Evolutionary conservation across 2,797 vertebrate species (phyloP).

Genomic region (Mastacembelus armatus): DNA sequence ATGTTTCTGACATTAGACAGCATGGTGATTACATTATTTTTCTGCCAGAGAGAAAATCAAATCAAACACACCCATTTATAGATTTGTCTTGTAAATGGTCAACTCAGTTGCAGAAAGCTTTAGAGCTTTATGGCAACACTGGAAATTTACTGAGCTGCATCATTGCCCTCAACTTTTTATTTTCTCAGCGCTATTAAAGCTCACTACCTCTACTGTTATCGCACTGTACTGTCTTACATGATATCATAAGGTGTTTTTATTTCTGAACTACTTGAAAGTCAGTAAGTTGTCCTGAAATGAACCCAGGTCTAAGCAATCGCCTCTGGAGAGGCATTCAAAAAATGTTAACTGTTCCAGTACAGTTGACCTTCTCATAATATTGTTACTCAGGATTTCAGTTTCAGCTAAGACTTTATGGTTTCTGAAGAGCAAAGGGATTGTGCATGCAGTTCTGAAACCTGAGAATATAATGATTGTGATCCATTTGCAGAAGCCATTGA

Average conservation of each 20-base stretch:
- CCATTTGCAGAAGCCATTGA: constrained; percentile 39
- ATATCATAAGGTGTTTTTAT: constrained; percentile 13
- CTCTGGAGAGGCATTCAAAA: constrained; percentile 17
- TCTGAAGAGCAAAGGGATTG: constrained; percentile 31
- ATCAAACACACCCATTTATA: constrained; percentile 1
- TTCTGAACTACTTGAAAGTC: background rate
- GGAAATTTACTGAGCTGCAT: constrained; percentile 3
- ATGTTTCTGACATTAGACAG: background rate
- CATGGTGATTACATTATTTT: background rate
- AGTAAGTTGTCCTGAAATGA: constrained; percentile 14
- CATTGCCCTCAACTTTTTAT: background rate
- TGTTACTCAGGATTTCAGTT: constrained; percentile 30
- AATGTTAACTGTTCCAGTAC: constrained; percentile 27
- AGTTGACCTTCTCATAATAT: constrained; percentile 45
- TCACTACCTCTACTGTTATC: too few relatives aligned
- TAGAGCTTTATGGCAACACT: background rate
- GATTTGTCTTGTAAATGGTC: constrained; percentile 14
- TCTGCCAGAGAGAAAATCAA: constrained; percentile 19
- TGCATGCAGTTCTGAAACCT: constrained; percentile 32
- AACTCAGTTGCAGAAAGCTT: constrained; percentile 4
- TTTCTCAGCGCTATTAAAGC: constrained; percentile 6
- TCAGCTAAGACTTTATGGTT: background rate
- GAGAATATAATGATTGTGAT: constrained; percentile 37
- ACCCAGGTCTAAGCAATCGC: constrained; percentile 8
- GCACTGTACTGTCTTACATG: too few relatives aligned